These are phyloP conservation scores for Leucoraja ocellata DNA, from an alignment of 2,797 vertebrate species.

Conservation along the genomic window DNA sequence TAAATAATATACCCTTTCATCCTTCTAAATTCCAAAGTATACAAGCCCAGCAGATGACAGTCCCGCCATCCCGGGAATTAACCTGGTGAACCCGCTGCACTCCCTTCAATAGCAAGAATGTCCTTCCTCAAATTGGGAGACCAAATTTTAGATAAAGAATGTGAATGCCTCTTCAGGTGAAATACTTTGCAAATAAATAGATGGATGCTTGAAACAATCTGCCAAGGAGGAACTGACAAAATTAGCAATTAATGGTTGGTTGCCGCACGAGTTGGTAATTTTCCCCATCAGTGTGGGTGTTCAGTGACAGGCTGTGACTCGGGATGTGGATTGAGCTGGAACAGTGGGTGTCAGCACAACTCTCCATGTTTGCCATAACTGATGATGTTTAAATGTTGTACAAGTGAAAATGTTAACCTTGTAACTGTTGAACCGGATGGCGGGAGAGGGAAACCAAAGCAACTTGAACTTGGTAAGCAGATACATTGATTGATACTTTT, in stretches of 20 bases:
- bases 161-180: neutral
- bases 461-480: neutral
- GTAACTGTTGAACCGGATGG: neutral
- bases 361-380: neutral
- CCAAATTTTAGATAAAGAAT: too few species aligned
- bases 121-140: too few species aligned
- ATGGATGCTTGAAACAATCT: neutral
- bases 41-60: too few species aligned
- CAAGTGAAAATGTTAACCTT: neutral
- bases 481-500: neutral
- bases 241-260: neutral
- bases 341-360: neutral
- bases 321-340: neutral
- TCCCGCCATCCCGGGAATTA: too few species aligned
- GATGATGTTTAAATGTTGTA: neutral
- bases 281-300: slow-evolving; percentile 8
- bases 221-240: neutral
- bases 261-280: neutral
- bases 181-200: neutral
- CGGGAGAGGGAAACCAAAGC: neutral
- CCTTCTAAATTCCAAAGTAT: too few species aligned
- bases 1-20: too few species aligned
- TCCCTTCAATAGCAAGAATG: too few species aligned
- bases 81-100: too few species aligned
- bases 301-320: neutral